Percentiles rank a stretch among this genome's conserved stretches.
These are phyloP conservation scores for Gambusia holbrooki DNA, from an alignment of 2,113 vertebrate genomes.

Conservation along the genomic window DNA sequence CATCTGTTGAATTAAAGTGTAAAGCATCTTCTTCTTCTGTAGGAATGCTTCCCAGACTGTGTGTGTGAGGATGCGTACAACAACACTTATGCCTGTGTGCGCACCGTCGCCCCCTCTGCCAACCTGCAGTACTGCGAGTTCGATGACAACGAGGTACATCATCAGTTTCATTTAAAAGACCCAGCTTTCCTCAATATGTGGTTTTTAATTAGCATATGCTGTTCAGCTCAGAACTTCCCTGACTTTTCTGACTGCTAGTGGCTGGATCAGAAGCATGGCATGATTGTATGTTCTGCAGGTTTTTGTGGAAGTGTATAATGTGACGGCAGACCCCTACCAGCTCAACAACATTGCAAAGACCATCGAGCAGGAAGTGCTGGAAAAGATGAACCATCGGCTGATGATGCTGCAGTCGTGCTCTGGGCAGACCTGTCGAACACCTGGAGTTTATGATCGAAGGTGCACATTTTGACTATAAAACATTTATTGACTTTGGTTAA, in stretches of 20 bases:
- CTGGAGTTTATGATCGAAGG: constrained; percentile 88
- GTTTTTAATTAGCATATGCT: too few relatives aligned
- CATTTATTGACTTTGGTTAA: too few relatives aligned
- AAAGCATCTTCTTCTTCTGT: neutral
- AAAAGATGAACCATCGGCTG: constrained; percentile 97
- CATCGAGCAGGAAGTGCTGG: constrained; percentile 94
- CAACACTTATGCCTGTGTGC: constrained; percentile 96
- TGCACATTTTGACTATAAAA: constrained; percentile 8
- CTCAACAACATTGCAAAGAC: constrained; percentile 94
- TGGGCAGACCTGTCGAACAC: constrained; percentile 87
- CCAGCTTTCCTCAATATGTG: too few relatives aligned
- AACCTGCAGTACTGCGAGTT: constrained; percentile 98
- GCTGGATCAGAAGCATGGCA: neutral
- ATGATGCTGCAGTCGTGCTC: constrained; percentile 98
- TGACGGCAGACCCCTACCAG: constrained; percentile 94
- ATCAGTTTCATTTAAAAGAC: neutral
- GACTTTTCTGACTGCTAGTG: neutral
- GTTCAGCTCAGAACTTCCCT: neutral
- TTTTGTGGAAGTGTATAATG: constrained; percentile 97
- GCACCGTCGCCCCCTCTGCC: constrained; percentile 83
- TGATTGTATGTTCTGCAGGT: constrained; percentile 76
- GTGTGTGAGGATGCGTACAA: constrained; percentile 97
- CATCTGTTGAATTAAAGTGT: neutral
- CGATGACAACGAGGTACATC: constrained; percentile 90
- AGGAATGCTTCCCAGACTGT: constrained; percentile 99